phyloP scores from a whole-genome alignment of 2,113 vertebrate genomes.

The Urocynchramus pylzowi region DNA sequence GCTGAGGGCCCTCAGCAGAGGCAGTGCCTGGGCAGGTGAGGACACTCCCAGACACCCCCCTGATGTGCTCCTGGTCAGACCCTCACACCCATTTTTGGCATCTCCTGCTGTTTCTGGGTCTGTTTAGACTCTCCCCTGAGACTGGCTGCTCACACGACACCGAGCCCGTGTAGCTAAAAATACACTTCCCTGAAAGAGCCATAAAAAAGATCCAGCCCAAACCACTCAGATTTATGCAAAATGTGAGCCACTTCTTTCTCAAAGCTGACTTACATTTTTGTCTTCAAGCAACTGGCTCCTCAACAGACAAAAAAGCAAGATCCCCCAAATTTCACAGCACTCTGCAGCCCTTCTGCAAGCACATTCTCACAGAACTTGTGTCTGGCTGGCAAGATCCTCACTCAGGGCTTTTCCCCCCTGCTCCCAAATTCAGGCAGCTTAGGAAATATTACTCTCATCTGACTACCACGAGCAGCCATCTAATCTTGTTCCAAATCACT shows the following conservation, averaged over 20 bases:
- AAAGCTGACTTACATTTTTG: not conserved
- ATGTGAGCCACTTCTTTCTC: not conserved
- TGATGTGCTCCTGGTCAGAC: not conserved
- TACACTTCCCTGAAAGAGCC: conserved; percentile 52
- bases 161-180: conserved; percentile 63
- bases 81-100: conserved; percentile 17
- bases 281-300: not conserved
- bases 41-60: not conserved
- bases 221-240: not conserved
- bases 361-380: not conserved
- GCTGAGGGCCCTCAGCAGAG: not conserved
- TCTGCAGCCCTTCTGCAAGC: not conserved
- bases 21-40: not conserved
- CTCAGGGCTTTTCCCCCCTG: not conserved
- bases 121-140: conserved; percentile 63
- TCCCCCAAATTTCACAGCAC: not conserved
- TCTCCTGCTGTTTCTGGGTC: conserved; percentile 45
- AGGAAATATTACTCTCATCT: not conserved
- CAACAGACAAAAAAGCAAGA: not conserved
- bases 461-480: not conserved
- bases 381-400: not conserved
- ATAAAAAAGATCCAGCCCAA: not conserved
- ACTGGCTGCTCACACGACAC: conserved; percentile 58
- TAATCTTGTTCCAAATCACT: conserved; percentile 13
- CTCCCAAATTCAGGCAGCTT: not conserved